Evolutionary conservation across 2,113 vertebrate species (phyloP), one percentile per base, ranked within the genome.

Genomic region (Cairina moschata): DNA sequence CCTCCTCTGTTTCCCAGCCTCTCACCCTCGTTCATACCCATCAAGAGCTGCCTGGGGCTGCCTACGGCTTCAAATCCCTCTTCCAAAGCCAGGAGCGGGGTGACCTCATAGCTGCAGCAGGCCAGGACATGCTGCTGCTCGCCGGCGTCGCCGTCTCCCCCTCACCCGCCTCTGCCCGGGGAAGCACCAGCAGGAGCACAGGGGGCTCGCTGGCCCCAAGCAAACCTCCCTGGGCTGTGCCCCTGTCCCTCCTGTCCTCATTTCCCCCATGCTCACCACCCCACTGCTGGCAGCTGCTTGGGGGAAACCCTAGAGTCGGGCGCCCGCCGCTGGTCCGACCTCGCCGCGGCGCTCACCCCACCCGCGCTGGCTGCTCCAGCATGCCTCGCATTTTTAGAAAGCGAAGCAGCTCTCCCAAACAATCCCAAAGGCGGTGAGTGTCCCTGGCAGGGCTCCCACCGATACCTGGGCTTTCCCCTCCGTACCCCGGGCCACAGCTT

Each of bases 321-420:
- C 84, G 72, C 34, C 34, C 1, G 4, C 67, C 8, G 36, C 77
- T 36, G 74, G 50, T 88, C 55, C 52, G 88, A 38, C 46, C n/a
- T 40, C 8, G 6, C 59, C 78, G 52, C 0, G 2, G 63, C 0
- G 1, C 73, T 76, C 74, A 84, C 44, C 54, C 84, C 71, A 66
- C 88, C 86, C 9, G 2, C 1, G 4, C 48, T 0, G 5, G 68
- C 90, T 94, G 83, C 86, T 94, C 62, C 32, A 68, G 83, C 83
- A 63, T 86, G 73, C 86, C 83, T 89, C 86, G 56, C 88, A 92
- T 89, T 95, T 90, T 79, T 75, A 95, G 75, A 94, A 89, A 89
- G 67, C 5, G 0, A 92, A 88, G 46, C 63, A 79, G 78, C 66
- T 88, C 81, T 89, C 93, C 78, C 74, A 86, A 95, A 93, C 84